Base-by-base conservation (phyloP, 30 jellyfish, hydroid and myxozoan genomes). In the Aurelia aurita complex sp. Pacific region DNA sequence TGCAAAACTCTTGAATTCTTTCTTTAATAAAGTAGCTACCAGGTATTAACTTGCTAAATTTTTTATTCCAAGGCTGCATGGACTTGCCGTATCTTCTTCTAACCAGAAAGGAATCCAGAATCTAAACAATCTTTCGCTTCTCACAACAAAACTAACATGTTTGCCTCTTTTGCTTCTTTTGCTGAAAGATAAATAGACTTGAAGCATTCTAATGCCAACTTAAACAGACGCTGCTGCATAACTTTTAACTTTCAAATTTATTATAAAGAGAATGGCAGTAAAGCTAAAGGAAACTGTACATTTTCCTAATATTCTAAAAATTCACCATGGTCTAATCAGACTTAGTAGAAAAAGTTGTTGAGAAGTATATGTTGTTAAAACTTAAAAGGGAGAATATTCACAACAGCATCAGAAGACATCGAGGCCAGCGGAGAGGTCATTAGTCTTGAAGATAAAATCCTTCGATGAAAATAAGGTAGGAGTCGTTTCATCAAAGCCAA, bases 181-280 rank as follows among this genome's bases (percentile, higher is more conserved):
- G 57, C 57, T 46, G 57, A 46, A 46, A 46, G 57, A 65, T 84
- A 83, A 64, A 38, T 84, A 84, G 93, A 84, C 93, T 84, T 84
- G 93, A 84, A 84, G 93, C 93, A 84, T 84, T 84, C 93, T 84
- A 38, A 82, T 71, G 67, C 73, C 87, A 77, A 79, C 80, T 34
- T 79, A 79, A 84, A 73, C 83, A 32, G 77, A 63, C 77, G 79
- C 40, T 62, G 15, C 36, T 42, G 77, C 46, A 35, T 61, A 46
- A 46, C 57, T 46, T 38, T 46, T 46, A 46, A 46, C 57, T n/a
- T 32, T n/a, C 38, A 63, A 3, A 19, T 32, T 62, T n/a, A 63
- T 32, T 63, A 19, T n/a, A n/a, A n/a, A 5, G 35, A 63, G 38
- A 63, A n/a, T 63, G 36, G 36, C 38, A 32, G 15, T 63, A n/a